These are phyloP conservation scores for Neodiprion pinetum DNA, from an alignment of 1,140 invertebrate species.

Conservation along the genomic window DNA sequence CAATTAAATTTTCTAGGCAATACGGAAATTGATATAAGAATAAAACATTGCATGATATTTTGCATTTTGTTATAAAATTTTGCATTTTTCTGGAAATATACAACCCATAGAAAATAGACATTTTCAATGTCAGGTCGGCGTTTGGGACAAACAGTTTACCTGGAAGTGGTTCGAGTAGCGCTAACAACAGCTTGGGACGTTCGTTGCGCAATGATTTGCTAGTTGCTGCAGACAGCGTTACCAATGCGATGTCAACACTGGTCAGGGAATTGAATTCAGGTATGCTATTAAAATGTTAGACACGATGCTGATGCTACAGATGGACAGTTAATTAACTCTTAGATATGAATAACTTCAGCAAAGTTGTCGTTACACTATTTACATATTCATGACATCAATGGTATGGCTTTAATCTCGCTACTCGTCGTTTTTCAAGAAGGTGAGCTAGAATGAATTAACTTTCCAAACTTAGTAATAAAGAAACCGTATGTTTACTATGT, in stretches of 20 bases:
- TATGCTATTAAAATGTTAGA: conserved; percentile 49
- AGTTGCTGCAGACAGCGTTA: conserved; percentile 93
- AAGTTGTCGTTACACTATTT: no score
- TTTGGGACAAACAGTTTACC: conserved; percentile 62
- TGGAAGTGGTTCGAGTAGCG: conserved; percentile 57
- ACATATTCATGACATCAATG: no score
- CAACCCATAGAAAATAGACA: conserved; percentile 58
- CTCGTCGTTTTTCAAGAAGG: no score
- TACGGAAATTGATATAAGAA: no score
- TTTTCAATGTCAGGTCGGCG: conserved; percentile 61
- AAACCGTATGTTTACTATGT: background rate
- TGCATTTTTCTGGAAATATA: background rate
- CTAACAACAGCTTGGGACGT: conserved; percentile 65
- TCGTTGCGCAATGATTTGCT: conserved; percentile 84
- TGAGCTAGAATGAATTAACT: no score
- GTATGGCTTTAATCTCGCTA: no score
- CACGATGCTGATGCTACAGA: background rate
- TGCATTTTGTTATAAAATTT: background rate
- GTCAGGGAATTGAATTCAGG: conserved; percentile 94
- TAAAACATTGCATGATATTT: background rate
- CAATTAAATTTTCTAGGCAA: no score
- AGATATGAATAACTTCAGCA: background rate
- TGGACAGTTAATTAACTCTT: background rate
- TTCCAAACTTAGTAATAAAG: background rate
- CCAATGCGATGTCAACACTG: conserved; percentile 94